These are phyloP conservation scores for Panagrolaimus sp. DNA, from an alignment of 1,140 invertebrate species.

Conservation along the genomic window DNA sequence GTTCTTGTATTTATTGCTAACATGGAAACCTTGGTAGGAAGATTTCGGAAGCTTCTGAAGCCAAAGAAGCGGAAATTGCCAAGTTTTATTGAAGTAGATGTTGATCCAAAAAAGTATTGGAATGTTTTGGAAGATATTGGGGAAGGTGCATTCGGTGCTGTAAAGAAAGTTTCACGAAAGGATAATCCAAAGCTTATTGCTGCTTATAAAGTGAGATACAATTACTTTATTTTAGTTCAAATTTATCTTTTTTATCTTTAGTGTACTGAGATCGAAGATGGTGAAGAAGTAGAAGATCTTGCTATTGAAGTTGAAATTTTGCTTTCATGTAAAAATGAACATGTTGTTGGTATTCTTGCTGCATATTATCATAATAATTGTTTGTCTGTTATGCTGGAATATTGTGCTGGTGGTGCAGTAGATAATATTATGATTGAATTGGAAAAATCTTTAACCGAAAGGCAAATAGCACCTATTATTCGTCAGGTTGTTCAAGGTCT, in stretches of 20 bases:
- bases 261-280: conserved; percentile 73
- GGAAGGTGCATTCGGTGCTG: conserved; percentile 97
- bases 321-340: conserved; percentile 83
- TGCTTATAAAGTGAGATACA: conserved; percentile 42
- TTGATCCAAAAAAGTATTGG: conserved; percentile 83
- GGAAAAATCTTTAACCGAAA: conserved; percentile 86
- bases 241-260: conserved; percentile 30
- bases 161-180: conserved; percentile 68
- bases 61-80: conserved; percentile 73
- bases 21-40: conserved; percentile 1
- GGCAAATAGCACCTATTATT: conserved; percentile 88
- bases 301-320: conserved; percentile 98
- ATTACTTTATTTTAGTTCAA: no score
- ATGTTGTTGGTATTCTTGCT: conserved; percentile 89
- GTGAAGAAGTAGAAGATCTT: conserved; percentile 95
- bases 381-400: conserved; percentile 73
- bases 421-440: conserved; percentile 97
- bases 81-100: conserved; percentile 84
- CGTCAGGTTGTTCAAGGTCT: conserved; percentile 72
- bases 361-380: conserved; percentile 72
- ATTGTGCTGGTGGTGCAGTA: conserved; percentile 93
- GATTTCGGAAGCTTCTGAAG: conserved; percentile 11
- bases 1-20: background rate
- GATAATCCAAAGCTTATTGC: conserved; percentile 38
- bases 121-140: conserved; percentile 93